Conservation (phyloP, 2,113 vertebrate species). For the Dicrurus megarhynchus region DNA sequence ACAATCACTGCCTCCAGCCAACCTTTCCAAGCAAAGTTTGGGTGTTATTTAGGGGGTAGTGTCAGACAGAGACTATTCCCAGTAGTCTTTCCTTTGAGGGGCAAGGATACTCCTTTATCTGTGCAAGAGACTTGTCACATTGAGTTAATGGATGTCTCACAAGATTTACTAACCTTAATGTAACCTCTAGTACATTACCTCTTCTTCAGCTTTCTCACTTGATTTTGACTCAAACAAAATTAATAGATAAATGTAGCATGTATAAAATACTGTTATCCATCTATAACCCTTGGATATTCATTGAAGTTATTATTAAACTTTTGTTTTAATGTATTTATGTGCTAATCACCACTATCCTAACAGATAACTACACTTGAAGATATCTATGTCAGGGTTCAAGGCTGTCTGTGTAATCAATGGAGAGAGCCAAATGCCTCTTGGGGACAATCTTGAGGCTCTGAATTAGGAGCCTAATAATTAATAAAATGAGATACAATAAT, state of each 20-base stretch:
- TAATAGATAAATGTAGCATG: neutral
- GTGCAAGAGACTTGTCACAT: neutral
- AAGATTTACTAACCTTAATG: neutral
- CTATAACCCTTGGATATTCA: neutral
- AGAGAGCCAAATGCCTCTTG: neutral
- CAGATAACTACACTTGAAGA: neutral
- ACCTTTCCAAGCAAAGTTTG: neutral
- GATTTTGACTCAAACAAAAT: neutral
- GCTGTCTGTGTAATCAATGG: neutral
- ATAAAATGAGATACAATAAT: neutral
- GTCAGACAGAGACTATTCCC: neutral
- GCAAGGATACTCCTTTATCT: neutral
- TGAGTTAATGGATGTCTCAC: neutral
- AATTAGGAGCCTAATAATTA: neutral
- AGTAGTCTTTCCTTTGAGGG: neutral
- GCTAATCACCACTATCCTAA: neutral
- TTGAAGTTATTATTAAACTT: neutral
- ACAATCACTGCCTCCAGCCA: neutral
- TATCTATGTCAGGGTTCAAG: neutral
- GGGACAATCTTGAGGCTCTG: neutral
- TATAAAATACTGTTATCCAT: neutral
- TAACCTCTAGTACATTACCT: neutral
- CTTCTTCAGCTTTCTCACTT: neutral
- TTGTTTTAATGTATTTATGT: neutral
- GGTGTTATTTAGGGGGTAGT: neutral